These are phyloP conservation scores for Tinamus guttatus DNA, from an alignment of 2,113 vertebrate genomes.

Conservation along the genomic window DNA sequence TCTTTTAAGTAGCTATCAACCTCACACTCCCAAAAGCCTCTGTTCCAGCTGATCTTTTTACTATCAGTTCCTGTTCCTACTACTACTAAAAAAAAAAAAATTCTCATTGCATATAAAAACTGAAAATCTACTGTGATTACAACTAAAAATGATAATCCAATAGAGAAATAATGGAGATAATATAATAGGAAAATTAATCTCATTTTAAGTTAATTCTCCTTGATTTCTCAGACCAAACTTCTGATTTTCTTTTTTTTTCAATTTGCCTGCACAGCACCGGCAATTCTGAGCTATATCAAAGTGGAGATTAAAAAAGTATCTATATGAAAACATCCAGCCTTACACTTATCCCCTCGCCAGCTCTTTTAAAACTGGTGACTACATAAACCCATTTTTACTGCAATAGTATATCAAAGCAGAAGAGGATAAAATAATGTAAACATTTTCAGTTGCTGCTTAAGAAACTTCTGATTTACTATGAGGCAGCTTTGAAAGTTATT, in stretches of 20 bases:
- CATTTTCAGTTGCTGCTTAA: not conserved
- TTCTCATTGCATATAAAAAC: not conserved
- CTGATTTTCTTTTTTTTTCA: not conserved
- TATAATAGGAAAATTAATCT: not conserved
- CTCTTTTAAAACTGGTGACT: not conserved
- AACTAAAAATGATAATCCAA: not conserved
- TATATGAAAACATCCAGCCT: not conserved
- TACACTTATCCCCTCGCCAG: not conserved
- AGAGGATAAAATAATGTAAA: not conserved
- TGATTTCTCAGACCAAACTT: not conserved
- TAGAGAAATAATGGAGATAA: not conserved
- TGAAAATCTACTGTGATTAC: not conserved
- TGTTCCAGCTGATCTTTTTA: not conserved
- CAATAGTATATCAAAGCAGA: not conserved
- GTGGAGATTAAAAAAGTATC: not conserved
- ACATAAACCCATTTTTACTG: not conserved
- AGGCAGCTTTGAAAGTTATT: not conserved
- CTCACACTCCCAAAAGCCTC: not conserved
- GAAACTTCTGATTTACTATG: not conserved
- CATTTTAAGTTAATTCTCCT: not conserved
- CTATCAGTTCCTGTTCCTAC: not conserved
- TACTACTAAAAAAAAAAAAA: not conserved
- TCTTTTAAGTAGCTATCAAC: too few species aligned
- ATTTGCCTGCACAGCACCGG: not conserved
- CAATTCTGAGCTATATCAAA: not conserved